Conservation (phyloP, 2,888 invertebrate species). For the Drosophila engyochracea region DNA sequence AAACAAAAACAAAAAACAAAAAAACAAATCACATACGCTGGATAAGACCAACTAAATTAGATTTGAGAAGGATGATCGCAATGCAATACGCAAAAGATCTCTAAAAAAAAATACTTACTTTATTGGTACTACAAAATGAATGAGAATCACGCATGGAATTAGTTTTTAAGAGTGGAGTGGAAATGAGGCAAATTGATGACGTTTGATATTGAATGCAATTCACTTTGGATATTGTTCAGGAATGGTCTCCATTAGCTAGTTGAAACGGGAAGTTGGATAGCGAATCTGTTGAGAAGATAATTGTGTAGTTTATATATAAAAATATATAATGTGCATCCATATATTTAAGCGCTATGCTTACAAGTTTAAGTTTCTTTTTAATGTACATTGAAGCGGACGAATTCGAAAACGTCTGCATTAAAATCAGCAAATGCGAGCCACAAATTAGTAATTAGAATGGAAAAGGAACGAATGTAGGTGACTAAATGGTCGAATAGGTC, state of each 20-base stretch:
- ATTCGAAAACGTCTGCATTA: constrained; percentile 49
- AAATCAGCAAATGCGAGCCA: constrained; percentile 79
- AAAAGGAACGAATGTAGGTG: constrained; percentile 41
- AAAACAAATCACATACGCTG: constrained; percentile 59
- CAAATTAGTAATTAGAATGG: constrained; percentile 55
- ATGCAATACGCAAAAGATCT: constrained; percentile 24
- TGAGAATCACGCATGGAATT: constrained; percentile 14
- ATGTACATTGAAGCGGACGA: constrained; percentile 48
- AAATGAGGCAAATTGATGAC: constrained; percentile 15
- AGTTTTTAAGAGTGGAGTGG: constrained; percentile 28
- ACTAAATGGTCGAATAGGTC: constrained; percentile 29
- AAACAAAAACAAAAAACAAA: constrained; percentile 4
- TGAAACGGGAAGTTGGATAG: constrained; percentile 46
- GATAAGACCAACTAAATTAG: constrained; percentile 80
- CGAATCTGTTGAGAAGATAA: constrained; percentile 55
- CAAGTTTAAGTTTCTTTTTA: constrained; percentile 46
- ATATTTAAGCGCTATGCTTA: constrained; percentile 24
- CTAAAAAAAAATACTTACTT: constrained; percentile 43
- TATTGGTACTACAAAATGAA: constrained; percentile 44
- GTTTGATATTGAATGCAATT: constrained; percentile 50
- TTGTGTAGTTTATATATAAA: constrained; percentile 43
- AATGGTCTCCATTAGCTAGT: constrained; percentile 52
- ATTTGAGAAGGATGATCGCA: constrained; percentile 36
- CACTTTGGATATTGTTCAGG: constrained; percentile 10
- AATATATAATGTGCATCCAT: constrained; percentile 26